Base-by-base conservation (phyloP, 1,140 invertebrate species). In the Drosophila setifemur region DNA sequence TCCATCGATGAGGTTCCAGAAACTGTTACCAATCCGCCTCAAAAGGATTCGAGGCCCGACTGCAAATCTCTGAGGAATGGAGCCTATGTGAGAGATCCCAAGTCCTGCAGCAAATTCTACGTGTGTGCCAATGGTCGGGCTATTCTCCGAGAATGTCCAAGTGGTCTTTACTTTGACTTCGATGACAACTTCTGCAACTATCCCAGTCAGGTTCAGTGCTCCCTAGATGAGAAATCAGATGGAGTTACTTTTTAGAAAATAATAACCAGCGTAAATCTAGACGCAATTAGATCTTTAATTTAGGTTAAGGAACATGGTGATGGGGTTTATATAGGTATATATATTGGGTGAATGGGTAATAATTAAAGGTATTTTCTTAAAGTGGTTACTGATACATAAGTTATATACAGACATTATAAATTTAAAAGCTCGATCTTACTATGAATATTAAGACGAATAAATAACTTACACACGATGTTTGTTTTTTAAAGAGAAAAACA, bases 101-200 rank as follows among this genome's bases (percentile, higher is more conserved):
- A n/a, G 0, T 83, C 78, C 1, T 83, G 78, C 19, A 67, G 50
- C 31, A 83, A 44, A 6, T 83, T 83, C 31, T 83, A 61, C 39
- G 48, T 78, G 1, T 83, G 78, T 9, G 58, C 54, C 14, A 67
- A 74, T 40, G 79, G 78, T 1, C 35, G 16, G 2, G 21, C 79
- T 4, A 42, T 83, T 28, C 2, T 35, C 1, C 43, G 69, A 6
- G 21, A 83, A 40, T 83, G 79, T 39, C 79, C 79, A 0, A 33
- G 23, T 11, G 73, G 79, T 7, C 64, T 83, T 4, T 25, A 71
- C 29, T 85, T 85, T 12, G 63, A 83, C 9, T 37, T 31, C 1
- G 29, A 48, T 4, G 11, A 1, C 2, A 71, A 45, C 9, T 54
- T 47, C 7, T 83, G 79, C 25, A 54, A 78, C 14, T 67, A 45